Base-by-base conservation (phyloP, 2,113 vertebrate genomes). In the Budorcas taxicolor region DNA sequence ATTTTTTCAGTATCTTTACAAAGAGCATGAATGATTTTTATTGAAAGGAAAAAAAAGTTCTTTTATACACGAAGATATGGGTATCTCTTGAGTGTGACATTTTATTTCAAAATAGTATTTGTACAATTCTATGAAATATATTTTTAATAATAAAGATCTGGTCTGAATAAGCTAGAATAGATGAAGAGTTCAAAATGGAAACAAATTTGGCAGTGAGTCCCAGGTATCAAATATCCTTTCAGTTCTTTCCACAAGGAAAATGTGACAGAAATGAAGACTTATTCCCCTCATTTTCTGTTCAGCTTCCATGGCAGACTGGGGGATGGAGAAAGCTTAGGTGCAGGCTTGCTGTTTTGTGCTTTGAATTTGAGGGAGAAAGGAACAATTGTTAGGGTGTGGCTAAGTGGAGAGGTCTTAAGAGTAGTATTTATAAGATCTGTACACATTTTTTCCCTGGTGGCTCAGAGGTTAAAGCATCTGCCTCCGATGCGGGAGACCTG, bases 101-200 rank as follows among this genome's bases (percentile, higher is more conserved):
- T 97, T 97, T 76, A 89, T 94, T 95, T 97, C 80, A 47, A 91
- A 8, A 57, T 50, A 78, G 33, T 84, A 95, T 81, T 93, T 92
- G 47, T 55, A 84, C 43, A 87, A 58, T 64, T 43, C 17, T 80
- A 80, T 94, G 87, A 97, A 96, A 96, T 90, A 92, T 71, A 95
- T 87, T 96, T 93, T 96, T 90, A 95, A 97, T 96, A 93, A 81
- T 94, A 93, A 93, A 90, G n/a, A 87, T 92, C 2, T 87, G 36
- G 2, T 80, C 47, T 84, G 47, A 93, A 96, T 96, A 92, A 90
- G 58, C 21, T 91, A 82, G 4, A 87, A 71, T 83, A 97, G 64
- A 94, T 78, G 40, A 95, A 96, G 31, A 92, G 57, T 94, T 96
- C 94, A 95, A 95, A 98, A 94, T 85, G 52, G 74, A 82, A 82